Conservation (phyloP, 2,888 invertebrate genomes). For the Leptopilina myrica region DNA sequence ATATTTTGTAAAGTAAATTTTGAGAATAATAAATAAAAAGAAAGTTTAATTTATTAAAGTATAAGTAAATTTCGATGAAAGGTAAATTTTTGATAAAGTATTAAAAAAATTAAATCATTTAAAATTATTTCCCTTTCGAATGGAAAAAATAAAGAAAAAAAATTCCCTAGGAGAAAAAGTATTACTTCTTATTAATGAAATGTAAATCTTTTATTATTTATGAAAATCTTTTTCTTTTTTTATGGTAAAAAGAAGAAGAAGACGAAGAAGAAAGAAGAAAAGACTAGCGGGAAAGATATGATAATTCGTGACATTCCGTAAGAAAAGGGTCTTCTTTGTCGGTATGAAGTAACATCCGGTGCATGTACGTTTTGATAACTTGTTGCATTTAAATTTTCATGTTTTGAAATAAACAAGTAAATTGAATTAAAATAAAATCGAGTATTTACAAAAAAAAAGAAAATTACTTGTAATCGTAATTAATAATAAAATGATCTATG, state of each 20-base stretch:
- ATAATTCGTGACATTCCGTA: constrained; percentile 14
- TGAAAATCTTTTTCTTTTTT: not conserved
- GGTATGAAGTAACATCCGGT: constrained; percentile 17
- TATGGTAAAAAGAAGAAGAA: not conserved
- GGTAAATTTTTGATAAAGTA: too few species aligned
- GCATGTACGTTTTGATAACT: constrained; percentile 4
- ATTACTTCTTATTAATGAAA: not conserved
- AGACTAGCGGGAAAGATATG: not conserved
- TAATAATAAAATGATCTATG: too few species aligned
- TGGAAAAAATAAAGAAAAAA: too few species aligned
- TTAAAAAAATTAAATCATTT: too few species aligned
- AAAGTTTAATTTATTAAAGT: too few species aligned
- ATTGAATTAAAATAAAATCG: not conserved
- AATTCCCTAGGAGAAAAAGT: too few species aligned
- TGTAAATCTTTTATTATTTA: constrained; percentile 1
- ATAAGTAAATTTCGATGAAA: too few species aligned
- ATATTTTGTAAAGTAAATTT: too few species aligned
- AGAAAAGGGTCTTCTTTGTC: constrained; percentile 12
- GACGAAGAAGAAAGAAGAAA: not conserved
- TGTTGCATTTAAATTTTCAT: not conserved
- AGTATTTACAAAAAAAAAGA: not conserved
- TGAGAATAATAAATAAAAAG: too few species aligned
- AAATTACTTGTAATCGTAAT: too few species aligned
- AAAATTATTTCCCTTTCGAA: too few species aligned
- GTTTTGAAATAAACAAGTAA: not conserved